Evolutionary conservation across 2,113 vertebrate species (phyloP).

Genomic region (Chaetodon trifascialis): DNA sequence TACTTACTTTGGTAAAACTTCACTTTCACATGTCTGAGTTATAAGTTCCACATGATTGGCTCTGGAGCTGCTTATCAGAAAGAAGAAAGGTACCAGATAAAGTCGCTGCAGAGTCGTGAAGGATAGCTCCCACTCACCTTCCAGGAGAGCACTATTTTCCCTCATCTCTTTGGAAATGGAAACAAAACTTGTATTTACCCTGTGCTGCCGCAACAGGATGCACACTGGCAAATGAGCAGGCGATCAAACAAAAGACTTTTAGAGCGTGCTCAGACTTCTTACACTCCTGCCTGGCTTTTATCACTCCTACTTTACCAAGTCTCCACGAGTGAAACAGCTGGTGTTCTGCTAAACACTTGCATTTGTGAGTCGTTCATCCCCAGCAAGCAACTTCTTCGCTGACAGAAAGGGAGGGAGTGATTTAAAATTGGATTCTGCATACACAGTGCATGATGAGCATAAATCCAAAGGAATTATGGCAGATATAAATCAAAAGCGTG

Average conservation of each 20-base stretch:
- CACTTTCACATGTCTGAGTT: conserved; percentile 47
- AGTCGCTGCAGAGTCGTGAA: conserved; percentile 39
- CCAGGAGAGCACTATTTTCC: conserved; percentile 21
- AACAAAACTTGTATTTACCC: conserved; percentile 58
- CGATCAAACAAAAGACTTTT: conserved; percentile 61
- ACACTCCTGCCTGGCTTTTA: conserved; percentile 52
- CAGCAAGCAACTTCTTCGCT: conserved; percentile 22
- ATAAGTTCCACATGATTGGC: conserved; percentile 68
- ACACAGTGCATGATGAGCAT: conserved; percentile 55
- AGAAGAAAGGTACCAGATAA: conserved; percentile 59
- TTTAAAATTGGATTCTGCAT: conserved; percentile 66
- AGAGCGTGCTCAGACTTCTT: conserved; percentile 55
- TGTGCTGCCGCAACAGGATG: conserved; percentile 53
- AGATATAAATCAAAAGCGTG: conserved; percentile 71
- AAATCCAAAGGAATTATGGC: conserved; percentile 66
- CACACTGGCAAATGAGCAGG: conserved; percentile 54
- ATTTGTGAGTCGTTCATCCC: conserved; percentile 54
- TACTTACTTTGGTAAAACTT: conserved; percentile 54
- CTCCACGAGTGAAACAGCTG: conserved; percentile 63
- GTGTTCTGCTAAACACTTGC: conserved; percentile 60
- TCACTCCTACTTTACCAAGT: conserved; percentile 33
- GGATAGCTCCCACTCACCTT: conserved; percentile 64
- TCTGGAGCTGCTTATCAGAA: conserved; percentile 67
- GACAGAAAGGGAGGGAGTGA: conserved; percentile 54
- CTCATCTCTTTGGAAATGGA: conserved; percentile 53